These are phyloP conservation scores for Osmerus eperlanus DNA, from an alignment of 2,113 vertebrate genomes.

Conservation along the genomic window DNA sequence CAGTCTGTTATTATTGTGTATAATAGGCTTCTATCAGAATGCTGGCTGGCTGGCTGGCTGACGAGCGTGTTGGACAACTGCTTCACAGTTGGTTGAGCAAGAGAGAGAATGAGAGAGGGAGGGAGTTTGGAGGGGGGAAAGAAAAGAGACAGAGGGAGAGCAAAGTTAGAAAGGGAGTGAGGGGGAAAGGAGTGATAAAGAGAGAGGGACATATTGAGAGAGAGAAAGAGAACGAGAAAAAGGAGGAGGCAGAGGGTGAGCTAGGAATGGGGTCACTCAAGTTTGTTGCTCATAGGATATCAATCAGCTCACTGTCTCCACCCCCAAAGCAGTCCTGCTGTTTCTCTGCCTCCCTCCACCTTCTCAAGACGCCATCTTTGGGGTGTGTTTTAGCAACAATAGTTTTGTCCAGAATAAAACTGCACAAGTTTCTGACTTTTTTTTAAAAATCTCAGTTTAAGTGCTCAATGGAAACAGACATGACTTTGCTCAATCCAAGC, in stretches of 20 bases:
- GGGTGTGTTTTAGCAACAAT: conserved; percentile 52
- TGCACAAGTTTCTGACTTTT: conserved; percentile 2
- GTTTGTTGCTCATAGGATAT: conserved; percentile 75
- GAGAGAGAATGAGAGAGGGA: conserved; percentile 11
- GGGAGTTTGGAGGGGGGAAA: conserved; percentile 27
- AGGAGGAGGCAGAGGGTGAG: conserved; percentile 31
- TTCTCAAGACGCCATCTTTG: conserved; percentile 62
- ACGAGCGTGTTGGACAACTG: conserved; percentile 69
- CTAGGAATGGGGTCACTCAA: conserved; percentile 70
- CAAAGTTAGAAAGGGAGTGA: conserved; percentile 7
- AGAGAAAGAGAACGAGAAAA: conserved; percentile 12
- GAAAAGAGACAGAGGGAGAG: conserved; percentile 47
- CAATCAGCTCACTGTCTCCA: conserved; percentile 59
- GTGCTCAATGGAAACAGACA: conserved; percentile 39
- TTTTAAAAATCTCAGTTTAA: conserved; percentile 22
- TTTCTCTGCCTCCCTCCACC: conserved; percentile 53
- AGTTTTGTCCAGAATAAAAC: conserved; percentile 47
- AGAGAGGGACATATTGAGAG: not conserved
- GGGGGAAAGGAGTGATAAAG: conserved; percentile 5
- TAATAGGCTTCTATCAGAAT: conserved; percentile 58
- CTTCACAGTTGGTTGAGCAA: conserved; percentile 63
- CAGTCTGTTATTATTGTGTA: conserved; percentile 64
- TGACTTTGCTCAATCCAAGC: conserved; percentile 34
- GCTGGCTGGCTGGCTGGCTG: conserved; percentile 62
- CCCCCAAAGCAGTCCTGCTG: conserved; percentile 56